Evolutionary conservation across 2,888 invertebrate species (phyloP).

Genomic region (Drosophila prostipennis): DNA sequence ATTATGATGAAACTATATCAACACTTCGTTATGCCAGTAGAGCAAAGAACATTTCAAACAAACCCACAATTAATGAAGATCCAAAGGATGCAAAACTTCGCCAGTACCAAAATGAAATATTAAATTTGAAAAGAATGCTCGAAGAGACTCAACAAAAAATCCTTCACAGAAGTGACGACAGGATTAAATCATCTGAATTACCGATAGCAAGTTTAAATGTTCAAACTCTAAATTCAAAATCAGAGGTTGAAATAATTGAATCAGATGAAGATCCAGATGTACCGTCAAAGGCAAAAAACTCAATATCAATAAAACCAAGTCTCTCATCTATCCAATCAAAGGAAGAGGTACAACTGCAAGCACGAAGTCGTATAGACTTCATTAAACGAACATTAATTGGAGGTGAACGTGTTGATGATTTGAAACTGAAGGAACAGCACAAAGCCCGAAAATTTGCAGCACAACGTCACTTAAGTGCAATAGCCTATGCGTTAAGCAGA

Average conservation of each 20-base stretch:
- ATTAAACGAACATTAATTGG: constrained; percentile 91
- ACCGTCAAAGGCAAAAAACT: background rate
- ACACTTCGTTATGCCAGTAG: constrained; percentile 93
- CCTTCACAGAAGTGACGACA: constrained; percentile 1
- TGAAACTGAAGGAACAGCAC: constrained; percentile 88
- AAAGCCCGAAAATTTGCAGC: constrained; percentile 89
- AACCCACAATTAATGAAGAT: constrained; percentile 94
- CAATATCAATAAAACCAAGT: background rate
- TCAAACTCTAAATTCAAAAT: background rate
- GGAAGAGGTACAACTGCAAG: constrained; percentile 75
- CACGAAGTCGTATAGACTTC: constrained; percentile 85
- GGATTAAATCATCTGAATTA: background rate
- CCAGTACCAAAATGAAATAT: constrained; percentile 93
- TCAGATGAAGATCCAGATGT: no score
- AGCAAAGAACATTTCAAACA: constrained; percentile 94
- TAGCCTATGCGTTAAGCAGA: constrained; percentile 86
- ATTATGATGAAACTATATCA: constrained; percentile 93
- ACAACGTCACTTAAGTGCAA: constrained; percentile 87
- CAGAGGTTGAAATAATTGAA: background rate
- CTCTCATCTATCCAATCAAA: background rate
- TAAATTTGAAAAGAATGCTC: constrained; percentile 85
- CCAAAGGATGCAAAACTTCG: constrained; percentile 94
- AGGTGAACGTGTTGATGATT: constrained; percentile 90
- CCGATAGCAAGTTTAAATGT: constrained; percentile 1
- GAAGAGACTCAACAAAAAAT: constrained; percentile 54